These are phyloP conservation scores for Penaeus chinensis DNA, from an alignment of 1,140 invertebrate species.

Conservation along the genomic window DNA sequence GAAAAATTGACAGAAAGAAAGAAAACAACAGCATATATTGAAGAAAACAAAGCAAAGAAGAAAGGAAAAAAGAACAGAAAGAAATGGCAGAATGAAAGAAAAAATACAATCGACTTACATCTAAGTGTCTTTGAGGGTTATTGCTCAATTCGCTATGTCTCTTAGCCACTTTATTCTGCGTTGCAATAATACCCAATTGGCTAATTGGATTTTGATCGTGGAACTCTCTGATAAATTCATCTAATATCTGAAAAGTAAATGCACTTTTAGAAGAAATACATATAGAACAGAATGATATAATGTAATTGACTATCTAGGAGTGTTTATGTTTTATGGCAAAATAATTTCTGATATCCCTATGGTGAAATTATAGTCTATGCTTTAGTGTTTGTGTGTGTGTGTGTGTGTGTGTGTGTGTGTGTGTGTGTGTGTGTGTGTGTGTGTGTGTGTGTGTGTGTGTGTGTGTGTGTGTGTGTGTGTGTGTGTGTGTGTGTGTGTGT, in stretches of 20 bases:
- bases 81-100: background rate
- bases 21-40: background rate
- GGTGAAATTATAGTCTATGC: background rate
- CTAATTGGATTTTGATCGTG: slow-evolving; percentile 99
- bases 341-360: background rate
- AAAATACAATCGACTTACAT: slow-evolving; percentile 69
- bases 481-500: no score
- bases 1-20: background rate
- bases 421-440: no score
- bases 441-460: no score
- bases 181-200: slow-evolving; percentile 92
- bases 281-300: background rate
- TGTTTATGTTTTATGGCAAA: background rate
- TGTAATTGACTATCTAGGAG: background rate
- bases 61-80: no score
- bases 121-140: slow-evolving; percentile 83
- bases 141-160: slow-evolving; percentile 60
- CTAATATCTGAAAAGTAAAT: slow-evolving; percentile 79
- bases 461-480: no score
- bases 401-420: no score
- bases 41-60: background rate
- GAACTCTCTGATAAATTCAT: slow-evolving; percentile 95
- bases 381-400: no score
- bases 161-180: slow-evolving; percentile 81
- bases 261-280: background rate